Base-by-base conservation (phyloP, 2,113 vertebrate species). In the Microtus montanus region DNA sequence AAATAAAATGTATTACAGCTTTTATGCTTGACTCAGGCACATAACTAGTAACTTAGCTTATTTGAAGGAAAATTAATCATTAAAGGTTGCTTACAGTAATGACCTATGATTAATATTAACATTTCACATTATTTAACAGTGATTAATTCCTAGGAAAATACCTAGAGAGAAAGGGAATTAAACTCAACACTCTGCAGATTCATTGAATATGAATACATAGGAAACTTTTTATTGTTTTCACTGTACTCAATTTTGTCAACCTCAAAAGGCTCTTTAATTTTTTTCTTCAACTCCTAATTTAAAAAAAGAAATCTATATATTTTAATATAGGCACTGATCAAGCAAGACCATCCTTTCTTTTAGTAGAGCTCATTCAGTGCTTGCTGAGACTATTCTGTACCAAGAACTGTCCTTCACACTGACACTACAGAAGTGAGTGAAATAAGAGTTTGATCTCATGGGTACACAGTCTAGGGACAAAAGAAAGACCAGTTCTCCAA, bases 191-290 rank as follows among this genome's bases (percentile, higher is more conserved):
- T 35, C 3, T 88, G 66, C 86, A 64, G 91, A 89, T 83, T 91
- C 38, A 83, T 8, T 83, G 14, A 92, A 28, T 86, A 63, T 89
- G 22, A 87, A 87, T 83, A 1, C 74, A 0, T 75, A 41, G 11
- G 73, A 47, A 86, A 84, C 75, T 90, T 70, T 78, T 88, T 74
- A 44, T 28, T 33, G 5, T 78, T 96, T 17, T 95, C 33, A 92
- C 47, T 78, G n/a, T 58, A 86, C 14, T 90, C 35, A 33, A 61
- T 61, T 83, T 24, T 82, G 1, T 73, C 13, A 54, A 44, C 15
- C 35, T 89, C 13, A 77, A 77, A 83, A 91, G 38, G 70, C 92
- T n/a, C 47, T 61, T 92, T 71, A 68, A 71, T 24, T 58, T 68
- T 38, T 80, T 63, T 70, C 22, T 63, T 61, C 0, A 30, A 66